Percentiles rank a stretch among this genome's conserved stretches.
Conservation (phyloP, 2,113 vertebrate species). For the Zosterops borbonicus region DNA sequence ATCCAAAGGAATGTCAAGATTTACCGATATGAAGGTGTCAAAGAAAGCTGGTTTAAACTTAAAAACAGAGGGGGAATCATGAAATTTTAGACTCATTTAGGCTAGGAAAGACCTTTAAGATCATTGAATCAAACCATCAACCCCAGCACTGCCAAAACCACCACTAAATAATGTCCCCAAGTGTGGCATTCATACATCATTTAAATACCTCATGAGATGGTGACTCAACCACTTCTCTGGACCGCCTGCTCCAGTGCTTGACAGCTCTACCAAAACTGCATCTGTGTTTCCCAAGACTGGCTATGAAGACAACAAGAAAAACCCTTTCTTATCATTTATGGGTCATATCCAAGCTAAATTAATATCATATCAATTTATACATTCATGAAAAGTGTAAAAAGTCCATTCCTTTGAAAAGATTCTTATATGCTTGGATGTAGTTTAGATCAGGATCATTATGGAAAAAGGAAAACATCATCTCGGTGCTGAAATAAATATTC, state of each 20-base stretch:
- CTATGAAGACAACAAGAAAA: background rate
- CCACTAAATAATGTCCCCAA: background rate
- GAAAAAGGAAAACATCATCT: background rate
- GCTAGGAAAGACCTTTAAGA: background rate
- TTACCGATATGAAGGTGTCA: background rate
- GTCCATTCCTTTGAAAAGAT: background rate
- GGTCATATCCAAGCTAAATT: background rate
- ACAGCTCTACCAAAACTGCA: background rate
- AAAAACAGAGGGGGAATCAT: background rate
- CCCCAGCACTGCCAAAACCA: background rate
- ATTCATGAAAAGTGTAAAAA: background rate
- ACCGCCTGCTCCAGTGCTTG: background rate
- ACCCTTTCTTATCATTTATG: rapidly evolving
- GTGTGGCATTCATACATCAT: background rate
- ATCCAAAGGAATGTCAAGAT: background rate
- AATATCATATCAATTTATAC: background rate
- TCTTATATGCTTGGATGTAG: background rate
- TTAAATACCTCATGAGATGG: background rate
- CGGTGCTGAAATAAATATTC: background rate
- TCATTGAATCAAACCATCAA: background rate
- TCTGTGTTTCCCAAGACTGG: background rate
- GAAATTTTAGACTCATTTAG: background rate
- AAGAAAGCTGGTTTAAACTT: background rate
- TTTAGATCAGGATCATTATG: background rate
- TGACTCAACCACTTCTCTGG: background rate